These are phyloP conservation scores for Callopanchax toddi DNA, from an alignment of 2,113 vertebrate species.

Conservation along the genomic window DNA sequence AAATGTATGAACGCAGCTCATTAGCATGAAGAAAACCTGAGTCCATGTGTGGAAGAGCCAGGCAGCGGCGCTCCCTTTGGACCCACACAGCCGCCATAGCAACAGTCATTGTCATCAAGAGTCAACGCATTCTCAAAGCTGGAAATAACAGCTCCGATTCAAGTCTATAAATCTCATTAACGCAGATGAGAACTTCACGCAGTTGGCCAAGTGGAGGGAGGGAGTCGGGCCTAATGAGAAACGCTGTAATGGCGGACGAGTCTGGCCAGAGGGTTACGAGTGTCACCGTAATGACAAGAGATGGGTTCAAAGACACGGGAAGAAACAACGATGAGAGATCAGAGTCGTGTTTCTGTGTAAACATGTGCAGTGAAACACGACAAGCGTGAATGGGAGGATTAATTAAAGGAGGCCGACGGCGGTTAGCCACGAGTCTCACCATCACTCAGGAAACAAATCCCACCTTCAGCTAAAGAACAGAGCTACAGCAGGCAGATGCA, in stretches of 20 bases:
- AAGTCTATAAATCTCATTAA: conserved; percentile 35
- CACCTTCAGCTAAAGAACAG: conserved; percentile 32
- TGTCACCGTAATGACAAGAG: conserved; percentile 3
- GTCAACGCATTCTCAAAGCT: conserved; percentile 3
- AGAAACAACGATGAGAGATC: conserved; percentile 8
- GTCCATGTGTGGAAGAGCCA: conserved; percentile 20
- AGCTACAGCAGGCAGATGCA: conserved; percentile 1
- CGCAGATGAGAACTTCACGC: conserved; percentile 11
- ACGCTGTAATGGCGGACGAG: conserved; percentile 25
- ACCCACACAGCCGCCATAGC: conserved; percentile 25
- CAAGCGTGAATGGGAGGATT: conserved; percentile 16
- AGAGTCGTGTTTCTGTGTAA: conserved; percentile 8
- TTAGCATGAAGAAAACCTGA: conserved; percentile 53
- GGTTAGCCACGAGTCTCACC: conserved; percentile 22
- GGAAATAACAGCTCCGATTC: conserved; percentile 37
- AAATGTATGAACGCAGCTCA: conserved; percentile 48
- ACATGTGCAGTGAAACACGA: conserved; percentile 1
- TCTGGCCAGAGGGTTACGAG: not conserved
- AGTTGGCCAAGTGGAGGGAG: not conserved
- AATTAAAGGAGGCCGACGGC: conserved; percentile 50
- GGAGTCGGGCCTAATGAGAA: conserved; percentile 13
- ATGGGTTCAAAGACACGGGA: conserved; percentile 7
- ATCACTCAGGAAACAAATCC: conserved; percentile 20
- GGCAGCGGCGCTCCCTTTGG: conserved; percentile 29
- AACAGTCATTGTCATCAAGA: conserved; percentile 10